Conservation (phyloP, 2,888 invertebrate species). For the Napeogenes sylphis region DNA sequence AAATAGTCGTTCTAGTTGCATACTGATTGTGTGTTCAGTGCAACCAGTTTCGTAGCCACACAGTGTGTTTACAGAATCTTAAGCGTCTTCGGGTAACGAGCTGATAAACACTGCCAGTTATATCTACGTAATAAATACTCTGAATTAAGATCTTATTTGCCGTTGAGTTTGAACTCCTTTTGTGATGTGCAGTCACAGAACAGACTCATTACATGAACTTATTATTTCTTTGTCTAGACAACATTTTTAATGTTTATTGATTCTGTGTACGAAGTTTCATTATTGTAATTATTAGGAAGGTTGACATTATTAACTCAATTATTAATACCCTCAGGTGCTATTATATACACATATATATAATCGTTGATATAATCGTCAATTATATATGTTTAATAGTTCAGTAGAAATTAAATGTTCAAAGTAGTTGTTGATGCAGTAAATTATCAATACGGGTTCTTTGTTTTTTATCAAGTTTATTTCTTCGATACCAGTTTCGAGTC, state of each 20-base stretch:
- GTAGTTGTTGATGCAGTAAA: slow-evolving; percentile 8
- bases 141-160: slow-evolving; percentile 11
- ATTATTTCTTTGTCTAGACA: too few relatives aligned
- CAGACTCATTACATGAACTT: too few relatives aligned
- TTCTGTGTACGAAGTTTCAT: too few relatives aligned
- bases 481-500: slow-evolving; percentile 35
- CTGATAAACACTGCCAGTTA: slow-evolving; percentile 13
- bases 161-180: slow-evolving; percentile 8
- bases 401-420: not conserved
- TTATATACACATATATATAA: too few relatives aligned
- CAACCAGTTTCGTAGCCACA: slow-evolving; percentile 28
- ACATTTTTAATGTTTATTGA: too few relatives aligned
- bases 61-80: slow-evolving; percentile 27
- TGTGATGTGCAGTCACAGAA: not conserved
- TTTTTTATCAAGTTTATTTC: slow-evolving; percentile 26
- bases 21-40: slow-evolving; percentile 28
- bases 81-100: slow-evolving; percentile 21
- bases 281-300: too few relatives aligned
- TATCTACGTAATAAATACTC: slow-evolving; percentile 12
- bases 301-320: too few relatives aligned
- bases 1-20: slow-evolving; percentile 29
- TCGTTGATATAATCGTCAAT: not conserved
- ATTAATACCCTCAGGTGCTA: too few relatives aligned
- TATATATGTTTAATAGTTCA: not conserved
- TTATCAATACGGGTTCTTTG: slow-evolving; percentile 19